These are phyloP conservation scores for Otolemur garnettii DNA, from an alignment of 2,113 vertebrate species.

Conservation along the genomic window DNA sequence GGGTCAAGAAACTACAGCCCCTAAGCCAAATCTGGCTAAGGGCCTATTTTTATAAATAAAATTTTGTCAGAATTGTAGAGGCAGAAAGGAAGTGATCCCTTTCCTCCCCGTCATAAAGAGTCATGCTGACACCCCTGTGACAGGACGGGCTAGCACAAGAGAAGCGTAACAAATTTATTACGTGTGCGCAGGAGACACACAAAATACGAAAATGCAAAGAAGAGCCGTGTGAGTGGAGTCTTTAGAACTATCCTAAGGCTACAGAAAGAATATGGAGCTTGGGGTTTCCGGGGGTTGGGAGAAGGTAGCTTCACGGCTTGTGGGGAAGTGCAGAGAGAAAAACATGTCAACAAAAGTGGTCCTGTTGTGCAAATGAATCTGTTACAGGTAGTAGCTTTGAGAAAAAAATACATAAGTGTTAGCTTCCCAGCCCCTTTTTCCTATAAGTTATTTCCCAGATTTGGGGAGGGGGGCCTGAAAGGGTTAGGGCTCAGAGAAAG, in stretches of 20 bases:
- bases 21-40: neutral
- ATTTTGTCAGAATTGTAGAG: neutral
- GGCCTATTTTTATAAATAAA: neutral
- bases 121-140: neutral
- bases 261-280: neutral
- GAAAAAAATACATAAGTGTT: neutral
- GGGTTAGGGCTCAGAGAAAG: neutral
- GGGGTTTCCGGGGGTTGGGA: neutral
- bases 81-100: neutral
- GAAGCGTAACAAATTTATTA: neutral
- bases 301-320: neutral
- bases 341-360: neutral
- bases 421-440: neutral
- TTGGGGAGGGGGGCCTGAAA: too few species aligned
- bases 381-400: neutral
- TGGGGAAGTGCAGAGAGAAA: neutral
- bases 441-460: neutral
- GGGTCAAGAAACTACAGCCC: neutral
- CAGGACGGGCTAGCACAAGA: neutral
- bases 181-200: neutral
- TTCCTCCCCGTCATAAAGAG: neutral
- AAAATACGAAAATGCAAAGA: neutral
- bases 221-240: neutral
- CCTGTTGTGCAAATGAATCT: neutral
- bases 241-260: neutral